These are phyloP conservation scores for Caenorhabditis parvicauda DNA, from an alignment of 2,888 invertebrate genomes.

Conservation along the genomic window DNA sequence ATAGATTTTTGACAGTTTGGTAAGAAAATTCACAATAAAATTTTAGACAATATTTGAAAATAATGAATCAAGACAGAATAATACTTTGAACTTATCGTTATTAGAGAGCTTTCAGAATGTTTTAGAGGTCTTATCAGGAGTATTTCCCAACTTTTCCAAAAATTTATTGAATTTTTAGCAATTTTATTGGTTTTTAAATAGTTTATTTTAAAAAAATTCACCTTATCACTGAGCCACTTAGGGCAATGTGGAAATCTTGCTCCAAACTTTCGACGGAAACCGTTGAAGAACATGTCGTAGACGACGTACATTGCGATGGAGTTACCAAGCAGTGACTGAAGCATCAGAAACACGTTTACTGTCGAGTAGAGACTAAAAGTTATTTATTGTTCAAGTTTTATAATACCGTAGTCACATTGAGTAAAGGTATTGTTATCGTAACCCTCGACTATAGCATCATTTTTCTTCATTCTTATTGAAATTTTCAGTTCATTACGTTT, in stretches of 20 bases:
- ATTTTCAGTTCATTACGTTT: not conserved
- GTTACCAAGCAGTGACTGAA: constrained; percentile 61
- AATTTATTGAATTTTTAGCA: too few relatives aligned
- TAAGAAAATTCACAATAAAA: too few relatives aligned
- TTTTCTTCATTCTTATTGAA: not conserved
- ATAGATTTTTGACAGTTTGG: too few relatives aligned
- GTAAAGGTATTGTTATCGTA: too few relatives aligned
- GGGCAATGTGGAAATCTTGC: constrained; percentile 55
- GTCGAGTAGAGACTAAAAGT: constrained; percentile 54
- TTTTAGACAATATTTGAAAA: too few relatives aligned
- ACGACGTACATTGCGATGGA: constrained; percentile 62
- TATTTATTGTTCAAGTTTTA: not conserved
- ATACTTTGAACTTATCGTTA: too few relatives aligned
- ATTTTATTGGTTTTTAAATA: too few relatives aligned
- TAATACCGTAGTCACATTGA: not conserved
- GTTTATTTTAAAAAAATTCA: constrained; percentile 3
- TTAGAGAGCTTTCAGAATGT: too few relatives aligned
- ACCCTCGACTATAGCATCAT: not conserved
- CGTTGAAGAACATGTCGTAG: constrained; percentile 62
- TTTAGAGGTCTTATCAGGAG: too few relatives aligned
- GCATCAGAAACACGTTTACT: constrained; percentile 59
- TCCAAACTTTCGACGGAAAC: constrained; percentile 59
- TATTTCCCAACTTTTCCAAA: too few relatives aligned
- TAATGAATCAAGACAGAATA: too few relatives aligned
- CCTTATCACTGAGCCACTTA: constrained; percentile 45